Conservation (phyloP, 2,888 invertebrate species). For the Adelognathus sp. region DNA sequence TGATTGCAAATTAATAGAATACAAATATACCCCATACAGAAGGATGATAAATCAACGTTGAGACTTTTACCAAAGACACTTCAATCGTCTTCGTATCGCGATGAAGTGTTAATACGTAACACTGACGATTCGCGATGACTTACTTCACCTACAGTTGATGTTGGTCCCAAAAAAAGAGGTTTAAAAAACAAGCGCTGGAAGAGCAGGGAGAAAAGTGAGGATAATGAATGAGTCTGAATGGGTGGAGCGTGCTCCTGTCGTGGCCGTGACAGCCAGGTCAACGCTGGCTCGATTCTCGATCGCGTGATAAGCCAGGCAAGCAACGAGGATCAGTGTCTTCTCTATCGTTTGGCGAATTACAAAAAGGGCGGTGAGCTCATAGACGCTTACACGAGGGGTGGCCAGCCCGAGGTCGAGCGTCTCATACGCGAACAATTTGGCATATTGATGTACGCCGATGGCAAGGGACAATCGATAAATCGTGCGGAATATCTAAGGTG, state of each 20-base stretch:
- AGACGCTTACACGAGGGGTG: slow-evolving; percentile 93
- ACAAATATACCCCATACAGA: no score
- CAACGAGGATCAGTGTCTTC: slow-evolving; percentile 92
- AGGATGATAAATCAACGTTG: no score
- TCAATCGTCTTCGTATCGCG: no score
- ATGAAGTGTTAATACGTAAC: no score
- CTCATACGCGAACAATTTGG: slow-evolving; percentile 93
- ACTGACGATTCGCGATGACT: no score
- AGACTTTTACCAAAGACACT: no score
- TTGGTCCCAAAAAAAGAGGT: neutral
- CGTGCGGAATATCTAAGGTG: slow-evolving; percentile 93
- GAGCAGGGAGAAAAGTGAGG: slow-evolving; percentile 7
- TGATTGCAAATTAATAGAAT: no score
- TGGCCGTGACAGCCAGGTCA: slow-evolving; percentile 78
- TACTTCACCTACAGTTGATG: no score
- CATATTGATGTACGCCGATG: slow-evolving; percentile 93
- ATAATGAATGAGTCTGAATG: slow-evolving; percentile 75
- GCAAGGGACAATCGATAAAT: slow-evolving; percentile 92
- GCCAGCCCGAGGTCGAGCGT: slow-evolving; percentile 91
- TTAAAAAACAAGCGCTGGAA: neutral
- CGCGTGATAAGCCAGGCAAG: slow-evolving; percentile 94
- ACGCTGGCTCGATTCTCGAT: slow-evolving; percentile 91
- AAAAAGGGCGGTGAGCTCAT: slow-evolving; percentile 95
- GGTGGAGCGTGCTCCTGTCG: slow-evolving; percentile 78
- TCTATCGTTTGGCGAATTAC: slow-evolving; percentile 94